Conservation (phyloP, 2,888 invertebrate genomes). For the Lasius fuliginosus region DNA sequence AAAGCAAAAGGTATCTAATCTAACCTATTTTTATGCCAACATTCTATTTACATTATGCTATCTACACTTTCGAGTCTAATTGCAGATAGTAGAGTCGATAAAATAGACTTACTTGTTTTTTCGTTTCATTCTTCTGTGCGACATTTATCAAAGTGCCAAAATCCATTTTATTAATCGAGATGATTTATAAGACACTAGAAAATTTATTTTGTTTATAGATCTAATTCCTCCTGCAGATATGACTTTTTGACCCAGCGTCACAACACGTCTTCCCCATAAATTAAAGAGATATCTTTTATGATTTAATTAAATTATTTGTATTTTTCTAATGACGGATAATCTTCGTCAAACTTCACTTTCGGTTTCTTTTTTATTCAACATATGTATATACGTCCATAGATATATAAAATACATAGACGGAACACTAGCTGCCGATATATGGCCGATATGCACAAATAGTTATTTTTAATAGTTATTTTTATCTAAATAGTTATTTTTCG, state of each 20-base stretch:
- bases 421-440: too few species aligned
- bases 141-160: constrained; percentile 89
- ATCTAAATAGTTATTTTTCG: background rate
- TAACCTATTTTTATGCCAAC: background rate
- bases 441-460: too few species aligned
- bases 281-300: background rate
- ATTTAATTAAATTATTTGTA: background rate
- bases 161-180: constrained; percentile 87
- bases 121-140: constrained; percentile 89
- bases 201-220: background rate
- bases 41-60: background rate
- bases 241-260: background rate
- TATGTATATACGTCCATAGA: too few species aligned
- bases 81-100: background rate
- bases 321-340: background rate
- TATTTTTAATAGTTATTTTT: too few species aligned
- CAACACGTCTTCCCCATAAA: background rate
- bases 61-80: background rate
- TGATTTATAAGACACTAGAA: background rate
- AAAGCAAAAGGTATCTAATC: constrained; percentile 17
- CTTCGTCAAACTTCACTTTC: background rate
- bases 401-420: too few species aligned
- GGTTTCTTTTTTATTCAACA: too few species aligned
- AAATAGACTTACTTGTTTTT: constrained; percentile 75
- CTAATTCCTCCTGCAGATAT: background rate